These are phyloP conservation scores for Corydoras maculifer DNA, from an alignment of 2,113 vertebrate species.

Conservation along the genomic window DNA sequence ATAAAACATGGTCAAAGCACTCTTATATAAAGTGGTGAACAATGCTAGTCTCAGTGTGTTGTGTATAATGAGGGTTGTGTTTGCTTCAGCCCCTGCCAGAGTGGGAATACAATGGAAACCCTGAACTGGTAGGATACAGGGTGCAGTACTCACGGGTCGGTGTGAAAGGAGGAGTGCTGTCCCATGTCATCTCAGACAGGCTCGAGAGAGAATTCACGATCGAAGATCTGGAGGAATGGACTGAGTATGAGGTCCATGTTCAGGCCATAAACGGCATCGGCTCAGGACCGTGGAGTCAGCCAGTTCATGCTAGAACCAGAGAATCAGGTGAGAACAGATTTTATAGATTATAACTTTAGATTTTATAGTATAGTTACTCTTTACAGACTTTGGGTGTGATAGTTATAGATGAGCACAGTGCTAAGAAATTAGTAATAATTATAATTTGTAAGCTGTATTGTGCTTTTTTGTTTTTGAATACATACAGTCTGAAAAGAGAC, in stretches of 20 bases:
- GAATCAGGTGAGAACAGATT: constrained; percentile 63
- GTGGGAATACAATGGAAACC: constrained; percentile 92
- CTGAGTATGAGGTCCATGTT: constrained; percentile 83
- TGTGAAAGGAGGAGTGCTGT: constrained; percentile 65
- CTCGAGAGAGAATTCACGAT: constrained; percentile 89
- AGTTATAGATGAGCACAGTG: too few species aligned
- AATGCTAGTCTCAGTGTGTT: too few species aligned
- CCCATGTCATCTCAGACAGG: constrained; percentile 79
- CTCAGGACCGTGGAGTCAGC: constrained; percentile 81
- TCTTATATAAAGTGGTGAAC: too few species aligned
- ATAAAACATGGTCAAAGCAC: too few species aligned
- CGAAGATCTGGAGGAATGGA: constrained; percentile 97
- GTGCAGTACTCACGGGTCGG: constrained; percentile 74
- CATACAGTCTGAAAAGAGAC: too few species aligned
- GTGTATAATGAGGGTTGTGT: background rate
- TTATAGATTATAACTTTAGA: background rate
- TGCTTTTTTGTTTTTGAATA: too few species aligned
- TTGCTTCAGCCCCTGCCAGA: constrained; percentile 83
- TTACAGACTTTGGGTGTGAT: too few species aligned
- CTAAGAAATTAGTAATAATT: too few species aligned
- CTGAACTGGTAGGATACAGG: constrained; percentile 87
- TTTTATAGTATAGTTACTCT: background rate
- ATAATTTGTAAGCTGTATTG: too few species aligned
- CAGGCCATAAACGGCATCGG: constrained; percentile 93
- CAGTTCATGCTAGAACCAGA: constrained; percentile 75